Percentiles rank a stretch among this genome's conserved stretches.
Conservation (phyloP, 2,797 vertebrate species). For the Gymnothorax reevesii region DNA sequence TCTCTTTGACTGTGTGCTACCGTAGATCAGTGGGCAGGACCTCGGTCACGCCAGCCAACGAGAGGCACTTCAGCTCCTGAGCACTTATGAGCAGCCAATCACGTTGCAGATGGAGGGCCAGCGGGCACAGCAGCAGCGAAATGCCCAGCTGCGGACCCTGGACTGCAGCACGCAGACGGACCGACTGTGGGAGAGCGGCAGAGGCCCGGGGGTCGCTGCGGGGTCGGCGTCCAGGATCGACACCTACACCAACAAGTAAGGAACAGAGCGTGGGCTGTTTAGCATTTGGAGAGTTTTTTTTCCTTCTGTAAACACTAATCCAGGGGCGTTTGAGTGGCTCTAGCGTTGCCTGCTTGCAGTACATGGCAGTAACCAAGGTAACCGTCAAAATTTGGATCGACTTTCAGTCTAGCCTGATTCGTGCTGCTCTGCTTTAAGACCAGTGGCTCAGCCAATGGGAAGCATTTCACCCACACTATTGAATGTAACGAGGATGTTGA, state of each 20-base stretch:
- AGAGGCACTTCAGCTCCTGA: conserved; percentile 72
- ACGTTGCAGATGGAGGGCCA: conserved; percentile 75
- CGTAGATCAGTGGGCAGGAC: conserved; percentile 68
- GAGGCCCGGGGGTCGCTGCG: conserved; percentile 48
- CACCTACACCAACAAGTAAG: conserved; percentile 70
- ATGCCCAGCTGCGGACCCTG: conserved; percentile 47
- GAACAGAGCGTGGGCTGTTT: too few species aligned
- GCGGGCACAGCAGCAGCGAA: conserved; percentile 56
- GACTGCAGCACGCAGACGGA: conserved; percentile 63
- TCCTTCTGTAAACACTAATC: neutral
- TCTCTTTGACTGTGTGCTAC: conserved; percentile 22
- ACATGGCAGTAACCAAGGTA: conserved; percentile 6
- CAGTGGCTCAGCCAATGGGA: neutral
- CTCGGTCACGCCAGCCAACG: conserved; percentile 70
- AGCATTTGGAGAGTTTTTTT: neutral
- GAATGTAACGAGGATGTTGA: neutral
- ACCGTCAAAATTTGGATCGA: neutral
- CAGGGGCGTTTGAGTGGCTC: neutral
- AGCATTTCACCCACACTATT: neutral
- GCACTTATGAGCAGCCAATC: conserved; percentile 73
- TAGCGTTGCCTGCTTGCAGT: neutral
- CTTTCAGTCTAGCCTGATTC: neutral
- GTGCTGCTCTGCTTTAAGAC: neutral
- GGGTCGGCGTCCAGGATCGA: conserved; percentile 42
- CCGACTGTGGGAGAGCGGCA: conserved; percentile 67